These are phyloP conservation scores for Zaprionus capensis DNA, from an alignment of 1,140 invertebrate species.

Conservation along the genomic window DNA sequence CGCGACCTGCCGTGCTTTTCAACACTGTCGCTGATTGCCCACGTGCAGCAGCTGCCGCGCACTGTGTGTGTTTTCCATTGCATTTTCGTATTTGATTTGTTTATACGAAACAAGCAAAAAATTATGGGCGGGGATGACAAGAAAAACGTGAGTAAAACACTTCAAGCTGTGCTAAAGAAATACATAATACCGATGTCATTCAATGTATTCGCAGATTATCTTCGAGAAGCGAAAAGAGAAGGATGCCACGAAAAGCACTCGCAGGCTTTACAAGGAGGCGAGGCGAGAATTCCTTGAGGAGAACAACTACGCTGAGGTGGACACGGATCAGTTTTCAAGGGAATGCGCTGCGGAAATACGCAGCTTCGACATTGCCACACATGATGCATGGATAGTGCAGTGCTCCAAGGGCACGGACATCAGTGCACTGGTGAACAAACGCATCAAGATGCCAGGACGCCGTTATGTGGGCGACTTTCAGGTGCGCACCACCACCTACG, in stretches of 20 bases:
- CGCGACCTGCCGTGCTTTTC: not conserved
- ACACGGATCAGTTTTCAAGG: not conserved
- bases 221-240: not conserved
- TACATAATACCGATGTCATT: not conserved
- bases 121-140: constrained; percentile 22
- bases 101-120: not conserved
- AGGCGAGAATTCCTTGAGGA: constrained; percentile 41
- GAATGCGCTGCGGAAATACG: constrained; percentile 25
- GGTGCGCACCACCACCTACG: constrained; percentile 39
- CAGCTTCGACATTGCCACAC: constrained; percentile 35
- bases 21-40: constrained; percentile 25
- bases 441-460: constrained; percentile 61
- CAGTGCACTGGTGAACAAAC: constrained; percentile 24
- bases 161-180: not conserved
- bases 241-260: not conserved
- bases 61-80: not conserved
- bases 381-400: constrained; percentile 68
- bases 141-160: not conserved
- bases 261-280: not conserved
- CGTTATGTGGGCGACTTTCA: constrained; percentile 47
- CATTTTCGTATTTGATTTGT: not conserved
- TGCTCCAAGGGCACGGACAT: constrained; percentile 53
- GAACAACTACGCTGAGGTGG: constrained; percentile 6
- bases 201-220: not conserved
- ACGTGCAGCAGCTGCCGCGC: constrained; percentile 40